These are phyloP conservation scores for Epinephelus coioides DNA, from an alignment of 2,797 vertebrate genomes.

Conservation along the genomic window DNA sequence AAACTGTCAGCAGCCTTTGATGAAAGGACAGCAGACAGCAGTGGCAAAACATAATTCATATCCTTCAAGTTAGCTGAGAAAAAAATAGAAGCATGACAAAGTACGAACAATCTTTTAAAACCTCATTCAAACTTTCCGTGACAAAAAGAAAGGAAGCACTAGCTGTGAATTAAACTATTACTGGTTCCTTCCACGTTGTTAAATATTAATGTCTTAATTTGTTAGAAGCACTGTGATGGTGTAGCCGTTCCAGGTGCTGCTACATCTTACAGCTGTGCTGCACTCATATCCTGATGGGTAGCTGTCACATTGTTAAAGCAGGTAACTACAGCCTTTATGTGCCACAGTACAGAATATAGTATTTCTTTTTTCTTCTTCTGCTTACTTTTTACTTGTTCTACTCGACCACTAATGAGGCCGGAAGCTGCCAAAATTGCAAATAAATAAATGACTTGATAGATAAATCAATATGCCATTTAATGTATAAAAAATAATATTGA, in stretches of 20 bases:
- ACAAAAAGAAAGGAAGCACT: constrained; percentile 18
- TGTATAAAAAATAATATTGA: too few relatives aligned
- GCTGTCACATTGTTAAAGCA: background rate
- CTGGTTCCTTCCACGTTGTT: constrained; percentile 36
- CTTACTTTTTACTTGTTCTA: background rate
- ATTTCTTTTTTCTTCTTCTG: background rate
- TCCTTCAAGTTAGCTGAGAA: background rate
- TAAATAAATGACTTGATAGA: too few relatives aligned
- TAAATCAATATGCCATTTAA: too few relatives aligned
- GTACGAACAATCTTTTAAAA: constrained; percentile 24
- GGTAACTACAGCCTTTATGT: background rate
- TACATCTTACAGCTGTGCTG: background rate
- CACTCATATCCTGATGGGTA: constrained; percentile 2
- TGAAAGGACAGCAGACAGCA: too few relatives aligned
- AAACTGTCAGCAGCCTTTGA: background rate
- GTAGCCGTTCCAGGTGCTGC: constrained; percentile 32
- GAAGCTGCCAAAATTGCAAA: too few relatives aligned
- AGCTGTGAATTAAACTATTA: constrained; percentile 35
- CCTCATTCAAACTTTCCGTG: constrained; percentile 24
- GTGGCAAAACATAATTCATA: background rate
- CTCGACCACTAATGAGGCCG: too few relatives aligned
- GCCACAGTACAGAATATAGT: background rate
- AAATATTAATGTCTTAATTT: constrained; percentile 54
- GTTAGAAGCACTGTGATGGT: constrained; percentile 44
- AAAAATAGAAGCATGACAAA: background rate